These are phyloP conservation scores for Chrysolina americana DNA, from an alignment of 2,888 invertebrate genomes.

Conservation along the genomic window DNA sequence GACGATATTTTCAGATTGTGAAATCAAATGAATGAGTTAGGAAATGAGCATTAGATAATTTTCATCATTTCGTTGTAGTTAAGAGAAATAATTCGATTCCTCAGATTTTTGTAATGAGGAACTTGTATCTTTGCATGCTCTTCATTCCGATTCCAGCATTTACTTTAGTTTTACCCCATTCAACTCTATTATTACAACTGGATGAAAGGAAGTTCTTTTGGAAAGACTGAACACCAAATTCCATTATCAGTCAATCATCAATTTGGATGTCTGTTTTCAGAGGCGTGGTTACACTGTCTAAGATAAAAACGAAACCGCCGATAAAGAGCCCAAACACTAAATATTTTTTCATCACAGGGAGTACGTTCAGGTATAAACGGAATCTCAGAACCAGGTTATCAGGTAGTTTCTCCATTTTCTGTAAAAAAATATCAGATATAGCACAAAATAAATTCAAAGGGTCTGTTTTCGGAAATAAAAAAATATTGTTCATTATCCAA, in stretches of 20 bases:
- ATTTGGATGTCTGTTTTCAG: slow-evolving; percentile 17
- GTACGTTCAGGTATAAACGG: slow-evolving; percentile 80
- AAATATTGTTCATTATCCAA: too few relatives aligned
- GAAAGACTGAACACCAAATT: background rate
- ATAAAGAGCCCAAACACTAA: slow-evolving; percentile 73
- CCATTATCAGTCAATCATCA: background rate
- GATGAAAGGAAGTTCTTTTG: slow-evolving; percentile 2
- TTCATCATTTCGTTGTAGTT: too few relatives aligned
- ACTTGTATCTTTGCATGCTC: too few relatives aligned
- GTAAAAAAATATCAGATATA: slow-evolving; percentile 53
- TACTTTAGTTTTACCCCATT: too few relatives aligned
- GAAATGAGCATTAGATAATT: too few relatives aligned
- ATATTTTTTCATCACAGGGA: slow-evolving; percentile 76
- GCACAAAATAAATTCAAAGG: background rate
- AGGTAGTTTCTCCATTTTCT: slow-evolving; percentile 82
- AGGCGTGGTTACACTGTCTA: slow-evolving; percentile 58
- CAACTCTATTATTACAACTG: too few relatives aligned
- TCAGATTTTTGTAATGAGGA: too few relatives aligned
- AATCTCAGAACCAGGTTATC: slow-evolving; percentile 76
- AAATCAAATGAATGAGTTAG: too few relatives aligned
- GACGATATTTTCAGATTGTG: too few relatives aligned
- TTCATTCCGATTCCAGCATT: too few relatives aligned
- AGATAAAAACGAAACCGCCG: slow-evolving; percentile 71
- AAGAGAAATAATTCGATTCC: too few relatives aligned
- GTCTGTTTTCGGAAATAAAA: too few relatives aligned